phyloP scores from a whole-genome alignment of 2,888 invertebrate species.

The Synergus gifuensis region DNA sequence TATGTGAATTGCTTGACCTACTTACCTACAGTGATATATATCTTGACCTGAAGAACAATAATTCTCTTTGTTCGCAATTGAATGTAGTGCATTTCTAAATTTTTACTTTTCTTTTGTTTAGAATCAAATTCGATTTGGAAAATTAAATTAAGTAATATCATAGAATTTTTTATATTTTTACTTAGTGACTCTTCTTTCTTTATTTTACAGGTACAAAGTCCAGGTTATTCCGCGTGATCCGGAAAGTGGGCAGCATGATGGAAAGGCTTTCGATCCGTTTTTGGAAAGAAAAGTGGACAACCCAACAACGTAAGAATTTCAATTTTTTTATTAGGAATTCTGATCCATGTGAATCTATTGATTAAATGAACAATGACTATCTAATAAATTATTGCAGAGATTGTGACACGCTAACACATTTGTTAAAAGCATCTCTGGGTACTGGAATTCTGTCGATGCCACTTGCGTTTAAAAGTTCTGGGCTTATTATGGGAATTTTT shows the following conservation, averaged over 20 bases:
- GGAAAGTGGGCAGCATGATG: slow-evolving; percentile 79
- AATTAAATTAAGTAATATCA: neutral
- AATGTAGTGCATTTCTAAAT: slow-evolving; percentile 4
- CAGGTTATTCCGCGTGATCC: slow-evolving; percentile 81
- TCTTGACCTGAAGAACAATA: neutral
- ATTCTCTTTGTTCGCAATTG: slow-evolving; percentile 39
- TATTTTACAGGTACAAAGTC: slow-evolving; percentile 81
- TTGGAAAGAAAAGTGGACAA: slow-evolving; percentile 84
- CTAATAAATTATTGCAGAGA: slow-evolving; percentile 81
- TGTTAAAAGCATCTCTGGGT: slow-evolving; percentile 96
- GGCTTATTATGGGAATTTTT: slow-evolving; percentile 90
- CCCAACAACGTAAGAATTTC: slow-evolving; percentile 88
- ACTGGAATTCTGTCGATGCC: slow-evolving; percentile 98
- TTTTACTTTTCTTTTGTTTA: neutral
- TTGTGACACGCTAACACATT: slow-evolving; percentile 93
- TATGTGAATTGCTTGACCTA: slow-evolving; percentile 31
- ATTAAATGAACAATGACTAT: neutral
- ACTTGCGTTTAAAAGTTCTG: slow-evolving; percentile 92
- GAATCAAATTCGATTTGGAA: neutral
- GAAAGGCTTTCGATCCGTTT: slow-evolving; percentile 86
- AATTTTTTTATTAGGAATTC: neutral
- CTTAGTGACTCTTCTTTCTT: neutral
- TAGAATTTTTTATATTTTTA: neutral
- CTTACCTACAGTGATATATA: slow-evolving; percentile 3
- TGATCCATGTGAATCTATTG: neutral